A percentile compares a stretch with the other conserved stretches of the same genome.
Evolutionary conservation across 2,113 vertebrate species (phyloP).

Genomic region (Sceloporus undulatus): DNA sequence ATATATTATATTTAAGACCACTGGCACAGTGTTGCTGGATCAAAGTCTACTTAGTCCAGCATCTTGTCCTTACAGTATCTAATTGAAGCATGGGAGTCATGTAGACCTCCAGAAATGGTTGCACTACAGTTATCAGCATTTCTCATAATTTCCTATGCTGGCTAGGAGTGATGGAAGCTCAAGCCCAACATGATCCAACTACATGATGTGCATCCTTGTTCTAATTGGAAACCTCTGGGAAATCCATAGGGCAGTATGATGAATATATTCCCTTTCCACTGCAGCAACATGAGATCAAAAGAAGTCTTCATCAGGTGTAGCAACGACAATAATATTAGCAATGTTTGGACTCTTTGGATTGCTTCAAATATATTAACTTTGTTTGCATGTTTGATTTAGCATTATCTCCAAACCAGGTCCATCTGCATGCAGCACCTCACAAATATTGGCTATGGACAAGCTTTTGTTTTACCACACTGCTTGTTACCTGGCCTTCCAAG

Average conservation of each 20-base stretch:
- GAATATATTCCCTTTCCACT: neutral
- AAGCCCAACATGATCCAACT: no score
- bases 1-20: neutral
- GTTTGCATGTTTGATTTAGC: neutral
- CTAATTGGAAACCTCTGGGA: neutral
- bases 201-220: no score
- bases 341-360: neutral
- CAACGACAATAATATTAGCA: neutral
- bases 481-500: neutral
- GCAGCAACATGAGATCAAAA: neutral
- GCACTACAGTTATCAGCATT: no score
- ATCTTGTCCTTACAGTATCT: neutral
- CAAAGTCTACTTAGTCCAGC: neutral
- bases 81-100: no score
- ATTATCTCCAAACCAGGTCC: neutral
- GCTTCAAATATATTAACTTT: neutral
- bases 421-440: neutral
- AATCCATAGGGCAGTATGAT: neutral
- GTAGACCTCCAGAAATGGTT: no score
- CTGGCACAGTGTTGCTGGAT: neutral
- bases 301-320: neutral
- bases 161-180: no score
- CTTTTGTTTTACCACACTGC: no score
- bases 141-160: no score
- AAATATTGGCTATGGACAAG: no score